Conservation (phyloP, 2,113 vertebrate genomes). For the Nycticorax nycticorax region DNA sequence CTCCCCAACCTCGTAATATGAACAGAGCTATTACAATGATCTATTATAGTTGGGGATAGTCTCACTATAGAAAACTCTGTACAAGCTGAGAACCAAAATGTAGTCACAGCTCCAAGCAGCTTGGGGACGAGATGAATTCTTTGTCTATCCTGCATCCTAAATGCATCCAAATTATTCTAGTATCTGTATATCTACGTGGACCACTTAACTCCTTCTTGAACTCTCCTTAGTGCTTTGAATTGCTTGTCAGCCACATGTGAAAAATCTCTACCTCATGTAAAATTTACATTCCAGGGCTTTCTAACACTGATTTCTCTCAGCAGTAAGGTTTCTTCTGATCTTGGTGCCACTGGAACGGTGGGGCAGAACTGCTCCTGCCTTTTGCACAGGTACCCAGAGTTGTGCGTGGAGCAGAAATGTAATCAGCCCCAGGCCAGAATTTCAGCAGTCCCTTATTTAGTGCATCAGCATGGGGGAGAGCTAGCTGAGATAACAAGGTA, state of each 20-base stretch:
- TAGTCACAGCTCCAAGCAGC: constrained; percentile 1
- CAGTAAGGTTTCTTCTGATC: neutral
- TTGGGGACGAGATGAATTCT: constrained; percentile 13
- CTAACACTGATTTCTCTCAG: neutral
- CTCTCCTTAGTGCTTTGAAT: constrained; percentile 50
- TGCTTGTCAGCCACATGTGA: constrained; percentile 18
- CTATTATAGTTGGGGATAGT: neutral
- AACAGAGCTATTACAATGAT: neutral
- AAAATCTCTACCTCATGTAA: constrained; percentile 10
- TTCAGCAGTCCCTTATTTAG: constrained; percentile 7
- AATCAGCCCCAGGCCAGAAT: neutral
- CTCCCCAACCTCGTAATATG: neutral
- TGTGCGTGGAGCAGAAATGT: neutral
- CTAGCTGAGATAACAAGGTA: constrained; percentile 12
- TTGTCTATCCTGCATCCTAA: constrained; percentile 7
- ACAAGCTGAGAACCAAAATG: constrained; percentile 15
- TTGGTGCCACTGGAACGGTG: neutral
- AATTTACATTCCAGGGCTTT: constrained; percentile 15
- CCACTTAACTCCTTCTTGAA: constrained; percentile 59
- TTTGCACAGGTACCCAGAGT: neutral
- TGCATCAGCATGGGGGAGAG: neutral
- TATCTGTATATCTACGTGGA: neutral
- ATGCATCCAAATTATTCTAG: constrained; percentile 32
- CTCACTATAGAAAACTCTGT: neutral
- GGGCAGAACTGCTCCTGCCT: neutral